Conservation (phyloP, 2,888 invertebrate species). For the Philonicus albiceps region DNA sequence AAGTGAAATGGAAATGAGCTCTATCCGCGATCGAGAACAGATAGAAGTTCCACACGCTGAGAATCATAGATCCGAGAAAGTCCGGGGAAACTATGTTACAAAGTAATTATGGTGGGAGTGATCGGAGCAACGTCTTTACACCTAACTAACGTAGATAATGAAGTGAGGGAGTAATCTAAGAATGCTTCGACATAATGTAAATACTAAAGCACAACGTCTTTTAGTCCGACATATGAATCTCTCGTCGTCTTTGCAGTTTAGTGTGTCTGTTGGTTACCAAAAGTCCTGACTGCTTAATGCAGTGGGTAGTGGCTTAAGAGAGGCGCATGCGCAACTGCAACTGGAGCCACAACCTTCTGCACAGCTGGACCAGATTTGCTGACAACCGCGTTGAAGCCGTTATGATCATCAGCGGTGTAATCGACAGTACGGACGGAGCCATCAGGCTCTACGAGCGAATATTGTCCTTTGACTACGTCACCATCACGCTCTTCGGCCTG, state of each 20-base stretch:
- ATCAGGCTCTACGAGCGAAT: constrained; percentile 65
- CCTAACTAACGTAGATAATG: constrained; percentile 16
- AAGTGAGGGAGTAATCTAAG: constrained; percentile 29
- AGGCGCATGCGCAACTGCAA: constrained; percentile 63
- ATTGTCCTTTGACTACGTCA: constrained; percentile 76
- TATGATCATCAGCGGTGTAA: constrained; percentile 75
- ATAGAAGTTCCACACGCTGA: background rate
- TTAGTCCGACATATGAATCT: constrained; percentile 32
- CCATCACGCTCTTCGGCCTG: constrained; percentile 76
- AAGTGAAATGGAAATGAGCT: constrained; percentile 7
- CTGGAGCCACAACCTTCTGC: constrained; percentile 58
- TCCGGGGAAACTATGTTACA: constrained; percentile 24
- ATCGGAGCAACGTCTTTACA: constrained; percentile 36
- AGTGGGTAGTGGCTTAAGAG: constrained; percentile 62
- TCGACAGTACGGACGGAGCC: constrained; percentile 67
- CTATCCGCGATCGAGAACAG: background rate
- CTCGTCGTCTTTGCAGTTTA: constrained; percentile 8
- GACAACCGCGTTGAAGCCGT: constrained; percentile 76
- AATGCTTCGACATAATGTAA: constrained; percentile 31
- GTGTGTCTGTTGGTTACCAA: constrained; percentile 37
- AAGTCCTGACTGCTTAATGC: constrained; percentile 46
- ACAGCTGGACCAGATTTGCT: constrained; percentile 71
- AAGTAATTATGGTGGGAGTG: constrained; percentile 19
- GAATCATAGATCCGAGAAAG: constrained; percentile 5
- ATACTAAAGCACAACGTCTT: constrained; percentile 45